Base-by-base conservation (phyloP, 2,888 invertebrate species). In the Phaonia tiefii region DNA sequence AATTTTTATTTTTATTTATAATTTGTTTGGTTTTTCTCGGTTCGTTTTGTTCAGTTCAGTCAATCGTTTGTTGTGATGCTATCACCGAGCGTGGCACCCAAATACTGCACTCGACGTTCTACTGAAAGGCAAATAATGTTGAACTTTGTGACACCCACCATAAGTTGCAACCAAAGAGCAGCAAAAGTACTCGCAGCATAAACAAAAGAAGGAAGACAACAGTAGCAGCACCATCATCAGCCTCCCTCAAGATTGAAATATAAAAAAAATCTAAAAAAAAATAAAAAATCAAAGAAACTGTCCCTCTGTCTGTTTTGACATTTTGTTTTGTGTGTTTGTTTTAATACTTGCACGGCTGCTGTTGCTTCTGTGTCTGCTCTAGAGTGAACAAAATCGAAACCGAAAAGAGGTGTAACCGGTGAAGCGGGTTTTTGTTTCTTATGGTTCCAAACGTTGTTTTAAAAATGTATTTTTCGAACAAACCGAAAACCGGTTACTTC, bases 141-240 rank as follows among this genome's bases (percentile, higher is more conserved):
- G 86, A 86, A 86, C 87, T 86, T 84, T 85, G 85, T 85, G 88
- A 89, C 88, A 88, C 88, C 89, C 89, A 89, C 88, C 86, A 88
- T 85, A 79, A 42, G 63, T 39, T 63, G 63, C 49, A 79, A 73
- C 56, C 70, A 56, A 5, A 31, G 79, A 72, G 73, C 82, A 82
- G 39, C 22, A 67, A 15, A 37, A 39, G 15, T 44, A 22, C 15
- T 63, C 22, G 56, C 42, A 51, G 26, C 60, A 31, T 75, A 70
- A 66, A 39, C 44, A 54, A 56, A 51, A 70, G 54, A 56, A 26
- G 25, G 56, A 26, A 31, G 25, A 46, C 70, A 26, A 46, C 58
- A 7, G n/a, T 77, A 76, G 69, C 73, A 54, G 76, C 78, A 77
- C 31, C 31, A 31, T 31, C 22, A n/a, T n/a, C 20, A 49, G 42